Conservation (phyloP, 2,888 invertebrate genomes). For the Orthonychiurus folsomi region DNA sequence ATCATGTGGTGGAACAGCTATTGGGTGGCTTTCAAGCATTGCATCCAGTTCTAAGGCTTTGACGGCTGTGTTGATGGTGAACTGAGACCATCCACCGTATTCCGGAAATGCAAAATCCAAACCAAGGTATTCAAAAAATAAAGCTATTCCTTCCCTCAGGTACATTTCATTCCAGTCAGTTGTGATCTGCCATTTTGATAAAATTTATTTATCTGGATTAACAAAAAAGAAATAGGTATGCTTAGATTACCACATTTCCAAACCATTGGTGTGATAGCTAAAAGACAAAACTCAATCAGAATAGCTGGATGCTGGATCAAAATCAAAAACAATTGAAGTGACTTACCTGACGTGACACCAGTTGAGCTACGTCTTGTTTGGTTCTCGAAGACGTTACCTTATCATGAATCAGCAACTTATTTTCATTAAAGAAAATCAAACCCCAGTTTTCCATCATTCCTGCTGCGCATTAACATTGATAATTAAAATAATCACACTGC, state of each 20-base stretch:
- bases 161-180: not conserved
- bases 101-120: not conserved
- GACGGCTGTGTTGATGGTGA: not conserved
- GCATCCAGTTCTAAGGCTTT: constrained; percentile 6
- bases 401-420: not conserved
- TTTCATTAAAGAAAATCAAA: not conserved
- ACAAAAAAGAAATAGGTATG: not conserved
- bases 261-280: not conserved
- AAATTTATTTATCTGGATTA: no score
- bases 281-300: not conserved
- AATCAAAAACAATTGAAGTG: not conserved
- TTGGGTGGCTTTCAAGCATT: not conserved
- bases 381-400: not conserved
- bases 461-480: not conserved
- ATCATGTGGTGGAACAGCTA: not conserved
- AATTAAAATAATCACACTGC: not conserved
- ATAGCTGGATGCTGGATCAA: not conserved
- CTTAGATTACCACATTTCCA: not conserved
- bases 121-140: not conserved
- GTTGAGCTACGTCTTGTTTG: not conserved
- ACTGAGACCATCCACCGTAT: not conserved
- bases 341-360: not conserved
- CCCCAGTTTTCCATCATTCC: not conserved
- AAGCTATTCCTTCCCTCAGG: not conserved
- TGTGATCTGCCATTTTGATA: not conserved